Percentiles rank a stretch among this genome's conserved stretches.
Evolutionary conservation across 2,113 vertebrate genomes (phyloP).

Genomic region (Daubentonia madagascariensis): DNA sequence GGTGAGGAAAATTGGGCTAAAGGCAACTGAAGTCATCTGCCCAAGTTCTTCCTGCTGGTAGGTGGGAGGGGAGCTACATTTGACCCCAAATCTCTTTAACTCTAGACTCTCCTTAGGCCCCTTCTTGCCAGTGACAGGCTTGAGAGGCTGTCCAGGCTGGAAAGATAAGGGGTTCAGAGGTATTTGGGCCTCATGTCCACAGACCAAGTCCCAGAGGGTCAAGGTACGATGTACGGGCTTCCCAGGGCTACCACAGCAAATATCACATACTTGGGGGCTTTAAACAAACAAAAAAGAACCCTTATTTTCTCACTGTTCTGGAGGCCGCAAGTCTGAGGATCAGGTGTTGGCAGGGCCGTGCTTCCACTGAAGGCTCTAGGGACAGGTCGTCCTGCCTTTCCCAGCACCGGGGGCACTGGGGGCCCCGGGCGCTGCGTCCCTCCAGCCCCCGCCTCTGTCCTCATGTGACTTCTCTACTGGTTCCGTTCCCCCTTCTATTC

Average conservation of each 20-base stretch:
- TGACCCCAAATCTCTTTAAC: neutral
- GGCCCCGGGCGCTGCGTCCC: fast-evolving
- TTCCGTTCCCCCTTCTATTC: neutral
- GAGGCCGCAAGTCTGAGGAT: neutral
- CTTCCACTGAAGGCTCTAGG: fast-evolving
- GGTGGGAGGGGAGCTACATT: fast-evolving
- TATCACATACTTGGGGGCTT: fast-evolving
- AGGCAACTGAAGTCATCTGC: too few relatives aligned
- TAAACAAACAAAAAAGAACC: fast-evolving
- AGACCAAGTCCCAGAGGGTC: too few relatives aligned
- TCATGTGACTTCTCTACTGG: neutral
- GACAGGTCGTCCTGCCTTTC: neutral
- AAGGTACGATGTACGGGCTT: fast-evolving
- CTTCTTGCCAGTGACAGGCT: neutral
- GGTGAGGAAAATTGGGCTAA: neutral
- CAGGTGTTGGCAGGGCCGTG: fast-evolving
- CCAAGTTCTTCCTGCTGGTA: fast-evolving
- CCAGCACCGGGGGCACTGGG: neutral
- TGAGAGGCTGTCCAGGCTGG: neutral
- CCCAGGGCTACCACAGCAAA: neutral
- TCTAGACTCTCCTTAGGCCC: neutral
- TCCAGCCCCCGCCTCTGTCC: fast-evolving
- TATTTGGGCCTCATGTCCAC: neutral
- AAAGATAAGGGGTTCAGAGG: neutral
- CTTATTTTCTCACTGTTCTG: fast-evolving